phyloP scores from a whole-genome alignment of 2,888 invertebrate genomes.

The Troides aeacus region DNA sequence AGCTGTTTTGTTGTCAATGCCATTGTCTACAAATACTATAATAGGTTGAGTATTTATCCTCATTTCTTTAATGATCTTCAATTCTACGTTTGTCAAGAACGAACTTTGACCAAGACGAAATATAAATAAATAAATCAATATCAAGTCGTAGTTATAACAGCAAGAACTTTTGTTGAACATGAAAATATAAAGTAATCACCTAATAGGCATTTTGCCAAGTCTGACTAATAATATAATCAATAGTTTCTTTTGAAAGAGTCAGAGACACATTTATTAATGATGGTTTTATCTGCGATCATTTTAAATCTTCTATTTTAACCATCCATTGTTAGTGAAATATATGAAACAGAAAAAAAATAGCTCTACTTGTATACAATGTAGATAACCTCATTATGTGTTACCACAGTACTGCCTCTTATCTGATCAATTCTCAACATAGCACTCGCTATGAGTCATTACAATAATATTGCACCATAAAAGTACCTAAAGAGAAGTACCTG shows the following conservation, averaged over 20 bases:
- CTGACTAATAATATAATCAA: not conserved
- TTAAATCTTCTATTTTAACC: not conserved
- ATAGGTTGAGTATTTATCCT: too few relatives aligned
- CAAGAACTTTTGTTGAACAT: too few relatives aligned
- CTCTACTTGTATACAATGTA: not conserved
- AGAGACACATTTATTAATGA: not conserved
- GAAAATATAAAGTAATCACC: not conserved
- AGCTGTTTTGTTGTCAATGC: too few relatives aligned
- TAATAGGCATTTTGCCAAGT: slow-evolving; percentile 3
- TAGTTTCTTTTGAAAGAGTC: not conserved
- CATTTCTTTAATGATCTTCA: too few relatives aligned
- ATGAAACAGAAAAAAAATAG: not conserved
- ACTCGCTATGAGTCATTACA: slow-evolving; percentile 3
- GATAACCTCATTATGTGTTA: slow-evolving; percentile 7
- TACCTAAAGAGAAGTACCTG: not conserved
- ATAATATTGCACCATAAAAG: not conserved
- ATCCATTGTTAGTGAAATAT: not conserved
- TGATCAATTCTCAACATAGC: not conserved
- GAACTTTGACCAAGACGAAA: too few relatives aligned
- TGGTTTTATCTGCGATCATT: not conserved
- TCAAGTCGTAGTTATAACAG: too few relatives aligned
- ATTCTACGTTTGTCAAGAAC: too few relatives aligned
- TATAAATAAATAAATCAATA: too few relatives aligned
- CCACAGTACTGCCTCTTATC: slow-evolving; percentile 4
- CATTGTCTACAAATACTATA: too few relatives aligned